A percentile compares a stretch with the other conserved stretches of the same genome.
These are phyloP conservation scores for Cecropterus lyciades DNA, from an alignment of 1,140 invertebrate species.

Conservation along the genomic window DNA sequence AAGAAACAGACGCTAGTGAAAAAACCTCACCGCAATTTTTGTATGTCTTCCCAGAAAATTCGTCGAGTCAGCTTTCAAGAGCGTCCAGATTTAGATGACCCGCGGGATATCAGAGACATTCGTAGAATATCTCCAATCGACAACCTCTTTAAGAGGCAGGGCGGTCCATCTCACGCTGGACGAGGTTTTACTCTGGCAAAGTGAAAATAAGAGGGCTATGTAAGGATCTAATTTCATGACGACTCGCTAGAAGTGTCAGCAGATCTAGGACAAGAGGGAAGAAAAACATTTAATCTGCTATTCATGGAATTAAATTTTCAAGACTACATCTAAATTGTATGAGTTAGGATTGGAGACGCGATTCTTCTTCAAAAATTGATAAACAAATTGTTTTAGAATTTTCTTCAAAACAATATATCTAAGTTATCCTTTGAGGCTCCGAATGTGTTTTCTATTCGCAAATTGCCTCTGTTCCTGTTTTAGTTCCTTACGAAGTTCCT, in stretches of 20 bases:
- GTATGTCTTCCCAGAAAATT: slow-evolving; percentile 55
- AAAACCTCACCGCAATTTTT: slow-evolving; percentile 67
- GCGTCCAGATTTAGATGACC: slow-evolving; percentile 50
- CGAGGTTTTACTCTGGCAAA: slow-evolving; percentile 57
- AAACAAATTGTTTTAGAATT: slow-evolving; percentile 25
- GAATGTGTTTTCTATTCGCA: slow-evolving; percentile 4
- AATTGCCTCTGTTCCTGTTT: slow-evolving; percentile 13
- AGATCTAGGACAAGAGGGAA: slow-evolving; percentile 48
- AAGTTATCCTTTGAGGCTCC: background rate
- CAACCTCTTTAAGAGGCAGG: slow-evolving; percentile 35
- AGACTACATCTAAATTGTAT: background rate
- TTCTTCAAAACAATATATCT: slow-evolving; percentile 5
- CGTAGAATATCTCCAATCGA: slow-evolving; percentile 39
- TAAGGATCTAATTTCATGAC: slow-evolving; percentile 65
- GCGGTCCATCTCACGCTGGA: slow-evolving; percentile 44
- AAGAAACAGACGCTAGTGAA: slow-evolving; percentile 64
- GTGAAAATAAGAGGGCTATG: slow-evolving; percentile 69
- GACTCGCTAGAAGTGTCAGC: slow-evolving; percentile 54
- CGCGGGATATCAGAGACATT: slow-evolving; percentile 14
- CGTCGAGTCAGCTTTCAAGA: slow-evolving; percentile 50
- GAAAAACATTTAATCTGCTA: slow-evolving; percentile 46
- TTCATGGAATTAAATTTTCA: slow-evolving; percentile 14
- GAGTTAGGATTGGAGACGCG: no score
- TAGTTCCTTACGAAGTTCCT: background rate
- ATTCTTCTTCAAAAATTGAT: background rate